A percentile compares a stretch with the other conserved stretches of the same genome.
phyloP scores from a whole-genome alignment of 2,797 vertebrate genomes.

The Acrossocheilus fasciatus region DNA sequence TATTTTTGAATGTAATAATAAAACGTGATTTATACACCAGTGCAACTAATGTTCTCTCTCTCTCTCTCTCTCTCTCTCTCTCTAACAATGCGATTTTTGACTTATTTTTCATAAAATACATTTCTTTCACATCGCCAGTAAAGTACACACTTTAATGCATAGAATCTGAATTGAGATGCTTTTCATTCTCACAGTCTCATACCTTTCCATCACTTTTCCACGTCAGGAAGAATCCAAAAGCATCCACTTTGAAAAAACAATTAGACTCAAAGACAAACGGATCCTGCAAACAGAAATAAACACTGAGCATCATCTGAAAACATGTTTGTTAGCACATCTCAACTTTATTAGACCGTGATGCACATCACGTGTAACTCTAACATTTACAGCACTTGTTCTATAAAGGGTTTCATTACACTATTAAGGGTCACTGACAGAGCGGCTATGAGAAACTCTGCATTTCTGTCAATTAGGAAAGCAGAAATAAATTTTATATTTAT shows the following conservation, averaged over 20 bases:
- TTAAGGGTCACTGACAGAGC: not conserved
- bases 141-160: not conserved
- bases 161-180: no score
- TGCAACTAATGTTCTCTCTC: no score
- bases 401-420: not conserved
- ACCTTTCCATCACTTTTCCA: conserved; percentile 99
- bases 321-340: not conserved
- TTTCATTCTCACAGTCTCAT: conserved; percentile 48
- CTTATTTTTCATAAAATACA: no score
- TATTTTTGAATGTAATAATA: no score
- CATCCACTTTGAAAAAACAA: conserved; percentile 94
- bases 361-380: not conserved
- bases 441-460: conserved; percentile 42
- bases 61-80: no score
- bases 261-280: conserved; percentile 94
- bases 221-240: conserved; percentile 95
- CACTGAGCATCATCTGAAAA: not conserved
- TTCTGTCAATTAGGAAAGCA: conserved; percentile 4
- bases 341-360: not conserved
- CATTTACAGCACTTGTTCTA: not conserved
- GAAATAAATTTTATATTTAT: conserved; percentile 42
- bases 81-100: no score
- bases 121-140: not conserved
- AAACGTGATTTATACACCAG: no score
- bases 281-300: conserved; percentile 80